These are phyloP conservation scores for Pocillopora damicornis DNA, from an alignment of 64 coral and sea anemone species.

Conservation along the genomic window DNA sequence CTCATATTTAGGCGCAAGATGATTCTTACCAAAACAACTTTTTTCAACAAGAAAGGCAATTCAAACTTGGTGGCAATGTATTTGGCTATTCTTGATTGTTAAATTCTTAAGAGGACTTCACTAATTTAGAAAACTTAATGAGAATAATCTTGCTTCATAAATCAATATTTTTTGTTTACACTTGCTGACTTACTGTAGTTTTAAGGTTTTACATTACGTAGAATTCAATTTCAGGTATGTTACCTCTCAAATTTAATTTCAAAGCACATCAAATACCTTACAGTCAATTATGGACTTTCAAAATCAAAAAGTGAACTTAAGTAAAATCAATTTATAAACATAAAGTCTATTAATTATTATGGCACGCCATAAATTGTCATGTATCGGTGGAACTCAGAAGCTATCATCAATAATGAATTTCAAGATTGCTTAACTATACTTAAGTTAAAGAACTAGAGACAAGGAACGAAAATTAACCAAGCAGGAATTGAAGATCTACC, in stretches of 20 bases:
- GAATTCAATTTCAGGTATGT: not conserved
- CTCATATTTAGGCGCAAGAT: too few relatives aligned
- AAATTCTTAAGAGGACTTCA: too few relatives aligned
- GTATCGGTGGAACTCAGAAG: not conserved
- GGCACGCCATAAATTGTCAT: not conserved
- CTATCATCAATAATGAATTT: not conserved
- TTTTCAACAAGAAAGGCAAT: too few relatives aligned
- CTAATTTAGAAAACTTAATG: too few relatives aligned
- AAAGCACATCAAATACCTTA: not conserved
- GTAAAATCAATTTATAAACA: not conserved
- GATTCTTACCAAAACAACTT: too few relatives aligned
- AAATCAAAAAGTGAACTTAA: not conserved
- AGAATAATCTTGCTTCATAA: too few relatives aligned
- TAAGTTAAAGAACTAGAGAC: not conserved
- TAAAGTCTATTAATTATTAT: not conserved
- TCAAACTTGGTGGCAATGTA: too few relatives aligned
- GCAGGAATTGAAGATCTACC: slow-evolving; percentile 1
- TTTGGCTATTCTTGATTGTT: too few relatives aligned
- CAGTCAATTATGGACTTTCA: not conserved
- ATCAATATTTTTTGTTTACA: too few relatives aligned
- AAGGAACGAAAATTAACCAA: not conserved
- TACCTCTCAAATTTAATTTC: not conserved
- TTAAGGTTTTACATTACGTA: not conserved
- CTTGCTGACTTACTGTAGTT: too few relatives aligned
- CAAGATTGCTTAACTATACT: not conserved